Conservation (phyloP, 2,797 vertebrate species). For the Meda fulgida region DNA sequence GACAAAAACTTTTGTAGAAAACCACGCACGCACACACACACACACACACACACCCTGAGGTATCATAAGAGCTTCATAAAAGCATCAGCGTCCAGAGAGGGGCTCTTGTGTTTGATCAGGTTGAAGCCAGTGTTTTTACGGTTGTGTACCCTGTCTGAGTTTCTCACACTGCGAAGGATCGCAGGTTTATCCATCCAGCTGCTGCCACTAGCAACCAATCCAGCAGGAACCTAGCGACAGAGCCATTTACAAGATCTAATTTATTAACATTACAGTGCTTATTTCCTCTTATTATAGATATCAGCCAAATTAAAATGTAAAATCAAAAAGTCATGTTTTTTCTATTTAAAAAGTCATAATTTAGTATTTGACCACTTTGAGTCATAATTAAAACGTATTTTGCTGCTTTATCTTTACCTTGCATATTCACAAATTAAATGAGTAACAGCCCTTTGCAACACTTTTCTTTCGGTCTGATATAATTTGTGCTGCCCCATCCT, state of each 20-base stretch:
- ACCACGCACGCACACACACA: not conserved
- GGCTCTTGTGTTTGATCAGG: conserved; percentile 57
- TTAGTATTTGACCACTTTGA: not conserved
- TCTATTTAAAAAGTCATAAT: not conserved
- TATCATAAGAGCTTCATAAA: conserved; percentile 45
- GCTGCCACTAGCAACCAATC: conserved; percentile 55
- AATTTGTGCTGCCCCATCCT: not conserved
- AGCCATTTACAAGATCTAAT: conserved; percentile 37
- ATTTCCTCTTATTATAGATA: conserved; percentile 10
- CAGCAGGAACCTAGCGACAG: conserved; percentile 36
- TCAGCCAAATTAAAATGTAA: conserved; percentile 6
- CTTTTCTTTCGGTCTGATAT: not conserved
- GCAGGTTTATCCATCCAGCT: conserved; percentile 54
- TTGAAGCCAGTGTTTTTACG: conserved; percentile 57
- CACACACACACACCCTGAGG: conserved; percentile 29
- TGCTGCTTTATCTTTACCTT: not conserved
- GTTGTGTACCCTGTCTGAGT: conserved; percentile 58
- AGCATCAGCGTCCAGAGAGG: conserved; percentile 45
- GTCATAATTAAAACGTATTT: not conserved
- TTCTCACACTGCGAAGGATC: conserved; percentile 53
- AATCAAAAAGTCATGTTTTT: not conserved
- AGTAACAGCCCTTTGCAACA: not conserved
- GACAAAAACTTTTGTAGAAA: conserved; percentile 9
- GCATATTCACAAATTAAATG: not conserved
- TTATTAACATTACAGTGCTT: conserved; percentile 23